A percentile compares a stretch with the other conserved stretches of the same genome.
phyloP scores from a whole-genome alignment of 1,140 invertebrate genomes.

The Patella vulgata region DNA sequence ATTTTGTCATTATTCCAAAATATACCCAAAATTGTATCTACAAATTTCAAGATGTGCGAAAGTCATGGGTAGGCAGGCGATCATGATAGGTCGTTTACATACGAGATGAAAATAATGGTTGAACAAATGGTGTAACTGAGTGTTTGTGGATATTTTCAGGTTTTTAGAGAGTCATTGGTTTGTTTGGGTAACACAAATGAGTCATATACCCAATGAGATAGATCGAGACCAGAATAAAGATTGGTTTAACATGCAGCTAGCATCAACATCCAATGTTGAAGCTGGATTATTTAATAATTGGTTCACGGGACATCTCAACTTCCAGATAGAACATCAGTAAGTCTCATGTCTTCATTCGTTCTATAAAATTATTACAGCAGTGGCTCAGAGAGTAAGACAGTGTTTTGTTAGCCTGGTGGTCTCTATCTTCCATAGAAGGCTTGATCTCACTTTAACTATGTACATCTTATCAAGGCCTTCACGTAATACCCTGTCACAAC shows the following conservation, averaged over 20 bases:
- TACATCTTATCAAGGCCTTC: too few species aligned
- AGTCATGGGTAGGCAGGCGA: too few species aligned
- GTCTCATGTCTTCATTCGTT: constrained; percentile 12
- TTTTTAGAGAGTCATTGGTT: constrained; percentile 62
- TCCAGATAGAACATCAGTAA: constrained; percentile 66
- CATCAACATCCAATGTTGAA: constrained; percentile 52
- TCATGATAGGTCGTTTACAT: too few species aligned
- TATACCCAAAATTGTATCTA: too few species aligned
- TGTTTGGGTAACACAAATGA: constrained; percentile 61
- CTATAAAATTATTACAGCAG: neutral
- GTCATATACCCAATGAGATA: constrained; percentile 60
- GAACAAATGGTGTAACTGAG: too few species aligned
- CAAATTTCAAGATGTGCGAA: too few species aligned
- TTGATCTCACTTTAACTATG: too few species aligned
- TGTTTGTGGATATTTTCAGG: constrained; percentile 30
- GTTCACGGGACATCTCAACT: constrained; percentile 66
- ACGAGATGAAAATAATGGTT: too few species aligned
- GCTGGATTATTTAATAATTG: constrained; percentile 57
- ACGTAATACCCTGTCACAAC: too few species aligned
- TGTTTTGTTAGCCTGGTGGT: neutral
- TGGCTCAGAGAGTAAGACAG: neutral
- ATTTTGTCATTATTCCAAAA: too few species aligned
- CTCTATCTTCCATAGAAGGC: too few species aligned
- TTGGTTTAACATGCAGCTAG: constrained; percentile 56
- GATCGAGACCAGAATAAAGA: constrained; percentile 43